A percentile compares a stretch with the other conserved stretches of the same genome.
Conservation (phyloP, 2,113 vertebrate genomes). For the Stomatorhinus ivindoensis region DNA sequence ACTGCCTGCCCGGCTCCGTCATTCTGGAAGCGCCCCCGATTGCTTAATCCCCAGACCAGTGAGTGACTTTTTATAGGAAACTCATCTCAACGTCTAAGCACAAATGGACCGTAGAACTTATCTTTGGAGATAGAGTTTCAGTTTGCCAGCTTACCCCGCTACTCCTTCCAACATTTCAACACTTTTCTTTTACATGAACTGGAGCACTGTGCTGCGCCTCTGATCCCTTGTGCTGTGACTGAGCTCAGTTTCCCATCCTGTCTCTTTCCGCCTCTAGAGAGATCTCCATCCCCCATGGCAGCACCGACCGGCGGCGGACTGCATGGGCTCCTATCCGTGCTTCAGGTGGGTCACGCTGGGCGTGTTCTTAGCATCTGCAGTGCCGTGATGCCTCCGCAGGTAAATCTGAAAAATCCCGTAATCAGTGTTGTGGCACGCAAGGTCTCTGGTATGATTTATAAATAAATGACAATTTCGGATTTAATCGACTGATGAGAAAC, state of each 20-base stretch:
- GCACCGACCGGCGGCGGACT: slow-evolving; percentile 72
- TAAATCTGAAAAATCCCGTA: not conserved
- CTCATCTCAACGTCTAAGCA: slow-evolving; percentile 58
- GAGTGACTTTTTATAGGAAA: slow-evolving; percentile 77
- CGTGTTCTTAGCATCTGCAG: not conserved
- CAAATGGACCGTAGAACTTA: slow-evolving; percentile 47
- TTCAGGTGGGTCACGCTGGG: slow-evolving; percentile 71
- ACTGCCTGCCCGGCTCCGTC: slow-evolving; percentile 18
- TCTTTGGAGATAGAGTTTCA: slow-evolving; percentile 54
- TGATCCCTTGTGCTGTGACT: slow-evolving; percentile 20
- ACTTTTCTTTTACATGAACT: slow-evolving; percentile 24
- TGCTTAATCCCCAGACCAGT: slow-evolving; percentile 67
- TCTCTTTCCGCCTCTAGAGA: slow-evolving; percentile 34
- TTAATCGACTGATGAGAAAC: not conserved
- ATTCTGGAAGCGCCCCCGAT: slow-evolving; percentile 42
- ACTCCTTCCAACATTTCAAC: not conserved
- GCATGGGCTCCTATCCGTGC: slow-evolving; percentile 74
- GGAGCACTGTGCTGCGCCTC: slow-evolving; percentile 42
- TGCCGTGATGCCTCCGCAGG: not conserved
- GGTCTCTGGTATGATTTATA: not conserved
- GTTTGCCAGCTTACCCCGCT: not conserved
- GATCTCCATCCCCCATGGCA: slow-evolving; percentile 62
- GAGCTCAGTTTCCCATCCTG: slow-evolving; percentile 36
- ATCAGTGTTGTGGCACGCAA: not conserved
- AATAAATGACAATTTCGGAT: not conserved